These are phyloP conservation scores for Bombylius discolor DNA, from an alignment of 2,888 invertebrate genomes.

Conservation along the genomic window DNA sequence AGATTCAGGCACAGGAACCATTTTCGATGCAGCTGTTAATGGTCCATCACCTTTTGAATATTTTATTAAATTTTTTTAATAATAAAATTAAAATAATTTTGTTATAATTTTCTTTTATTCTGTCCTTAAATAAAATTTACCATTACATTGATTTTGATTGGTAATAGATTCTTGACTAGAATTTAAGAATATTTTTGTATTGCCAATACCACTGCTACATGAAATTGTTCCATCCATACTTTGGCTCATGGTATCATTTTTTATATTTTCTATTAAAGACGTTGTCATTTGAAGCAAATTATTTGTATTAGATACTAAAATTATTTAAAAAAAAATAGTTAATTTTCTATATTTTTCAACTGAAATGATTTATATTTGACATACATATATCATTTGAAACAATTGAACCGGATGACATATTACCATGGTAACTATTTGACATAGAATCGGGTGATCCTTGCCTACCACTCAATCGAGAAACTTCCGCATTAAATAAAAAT, in stretches of 20 bases:
- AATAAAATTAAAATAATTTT: background rate
- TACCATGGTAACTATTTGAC: slow-evolving; percentile 54
- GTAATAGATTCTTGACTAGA: slow-evolving; percentile 31
- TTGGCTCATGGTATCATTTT: slow-evolving; percentile 43
- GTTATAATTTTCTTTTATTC: background rate
- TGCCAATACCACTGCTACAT: slow-evolving; percentile 16
- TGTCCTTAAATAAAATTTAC: slow-evolving; percentile 20
- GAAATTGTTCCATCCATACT: slow-evolving; percentile 45
- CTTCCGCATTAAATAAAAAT: slow-evolving; percentile 18
- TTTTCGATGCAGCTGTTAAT: slow-evolving; percentile 68
- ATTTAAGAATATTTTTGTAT: slow-evolving; percentile 23
- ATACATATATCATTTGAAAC: slow-evolving; percentile 26
- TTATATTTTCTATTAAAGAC: slow-evolving; percentile 35
- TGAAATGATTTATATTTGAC: background rate
- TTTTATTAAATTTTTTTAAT: slow-evolving; percentile 4
- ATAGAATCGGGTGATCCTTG: slow-evolving; percentile 59
- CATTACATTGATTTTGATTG: slow-evolving; percentile 32
- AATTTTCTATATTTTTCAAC: too few relatives aligned
- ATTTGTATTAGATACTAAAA: slow-evolving; percentile 20
- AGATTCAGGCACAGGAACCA: slow-evolving; percentile 78
- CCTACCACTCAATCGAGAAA: slow-evolving; percentile 35
- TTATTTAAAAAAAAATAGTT: too few relatives aligned
- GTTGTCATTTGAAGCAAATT: slow-evolving; percentile 34
- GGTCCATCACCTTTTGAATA: slow-evolving; percentile 35
- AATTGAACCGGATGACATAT: slow-evolving; percentile 25